phyloP scores from a whole-genome alignment of 2,888 invertebrate species.

The Cephus pygmeus region DNA sequence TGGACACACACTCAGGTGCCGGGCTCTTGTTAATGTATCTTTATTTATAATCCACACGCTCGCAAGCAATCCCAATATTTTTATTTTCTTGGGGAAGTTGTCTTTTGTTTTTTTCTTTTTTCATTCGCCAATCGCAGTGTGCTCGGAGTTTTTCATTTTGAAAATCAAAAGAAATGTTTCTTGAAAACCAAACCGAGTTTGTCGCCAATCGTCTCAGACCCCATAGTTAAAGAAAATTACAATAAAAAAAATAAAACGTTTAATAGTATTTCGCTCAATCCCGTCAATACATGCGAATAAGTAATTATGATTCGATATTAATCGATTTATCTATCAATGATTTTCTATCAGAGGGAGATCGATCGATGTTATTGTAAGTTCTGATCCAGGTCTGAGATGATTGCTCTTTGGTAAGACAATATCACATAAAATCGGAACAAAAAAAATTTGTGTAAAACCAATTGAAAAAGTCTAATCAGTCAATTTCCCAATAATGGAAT shows the following conservation, averaged over 20 bases:
- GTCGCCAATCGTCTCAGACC: too few relatives aligned
- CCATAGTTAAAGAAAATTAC: too few relatives aligned
- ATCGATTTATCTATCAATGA: background rate
- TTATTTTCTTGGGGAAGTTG: too few relatives aligned
- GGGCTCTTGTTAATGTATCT: too few relatives aligned
- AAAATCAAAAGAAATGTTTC: constrained; percentile 1
- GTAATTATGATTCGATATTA: background rate
- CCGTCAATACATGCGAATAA: too few relatives aligned
- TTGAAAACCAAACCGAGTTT: background rate
- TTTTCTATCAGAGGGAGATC: too few relatives aligned
- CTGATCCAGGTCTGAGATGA: constrained; percentile 39
- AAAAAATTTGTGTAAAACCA: constrained; percentile 50
- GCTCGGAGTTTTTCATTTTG: constrained; percentile 3
- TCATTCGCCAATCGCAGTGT: background rate
- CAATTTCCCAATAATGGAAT: constrained; percentile 49
- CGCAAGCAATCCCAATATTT: too few relatives aligned
- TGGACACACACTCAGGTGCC: too few relatives aligned
- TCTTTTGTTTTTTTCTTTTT: background rate
- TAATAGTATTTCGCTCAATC: too few relatives aligned
- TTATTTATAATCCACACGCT: too few relatives aligned
- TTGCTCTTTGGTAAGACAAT: constrained; percentile 65
- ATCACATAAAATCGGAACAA: constrained; percentile 61
- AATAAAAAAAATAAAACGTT: too few relatives aligned
- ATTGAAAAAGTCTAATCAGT: constrained; percentile 62
- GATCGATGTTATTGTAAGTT: too few relatives aligned